Percentiles rank a stretch among this genome's conserved stretches.
Evolutionary conservation across 2,113 vertebrate species (phyloP).

Genomic region (Grus americana): DNA sequence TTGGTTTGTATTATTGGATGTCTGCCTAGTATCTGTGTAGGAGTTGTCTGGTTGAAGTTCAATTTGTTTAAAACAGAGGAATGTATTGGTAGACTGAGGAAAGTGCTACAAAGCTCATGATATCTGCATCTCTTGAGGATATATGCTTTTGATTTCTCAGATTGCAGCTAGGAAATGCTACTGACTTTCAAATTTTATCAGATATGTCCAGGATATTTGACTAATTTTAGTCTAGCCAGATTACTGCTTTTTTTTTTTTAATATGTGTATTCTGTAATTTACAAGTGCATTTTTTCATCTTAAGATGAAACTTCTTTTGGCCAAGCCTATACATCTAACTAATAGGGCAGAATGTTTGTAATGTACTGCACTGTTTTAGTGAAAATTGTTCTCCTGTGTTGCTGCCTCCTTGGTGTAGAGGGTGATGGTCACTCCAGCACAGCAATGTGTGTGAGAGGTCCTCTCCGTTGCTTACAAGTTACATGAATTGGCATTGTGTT

Average conservation of each 20-base stretch:
- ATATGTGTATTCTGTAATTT: background rate
- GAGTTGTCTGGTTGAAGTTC: conserved; percentile 22
- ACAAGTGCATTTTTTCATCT: background rate
- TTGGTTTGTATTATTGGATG: background rate
- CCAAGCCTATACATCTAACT: background rate
- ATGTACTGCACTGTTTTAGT: background rate
- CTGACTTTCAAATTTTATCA: background rate
- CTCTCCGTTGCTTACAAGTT: background rate
- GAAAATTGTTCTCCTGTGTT: background rate
- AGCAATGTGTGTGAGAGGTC: background rate
- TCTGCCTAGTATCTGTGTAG: background rate
- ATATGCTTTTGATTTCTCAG: background rate
- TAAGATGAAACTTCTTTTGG: background rate
- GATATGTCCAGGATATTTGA: background rate
- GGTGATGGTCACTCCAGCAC: background rate
- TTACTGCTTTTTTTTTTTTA: background rate
- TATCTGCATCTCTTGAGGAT: background rate
- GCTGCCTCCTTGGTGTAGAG: background rate
- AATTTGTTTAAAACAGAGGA: background rate
- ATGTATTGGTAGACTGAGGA: background rate
- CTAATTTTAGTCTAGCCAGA: background rate
- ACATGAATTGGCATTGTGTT: background rate
- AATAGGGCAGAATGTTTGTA: background rate
- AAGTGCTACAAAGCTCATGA: background rate
- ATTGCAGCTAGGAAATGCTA: background rate